Evolutionary conservation across 2,113 vertebrate species (phyloP).

Genomic region (Cepphus grylle): DNA sequence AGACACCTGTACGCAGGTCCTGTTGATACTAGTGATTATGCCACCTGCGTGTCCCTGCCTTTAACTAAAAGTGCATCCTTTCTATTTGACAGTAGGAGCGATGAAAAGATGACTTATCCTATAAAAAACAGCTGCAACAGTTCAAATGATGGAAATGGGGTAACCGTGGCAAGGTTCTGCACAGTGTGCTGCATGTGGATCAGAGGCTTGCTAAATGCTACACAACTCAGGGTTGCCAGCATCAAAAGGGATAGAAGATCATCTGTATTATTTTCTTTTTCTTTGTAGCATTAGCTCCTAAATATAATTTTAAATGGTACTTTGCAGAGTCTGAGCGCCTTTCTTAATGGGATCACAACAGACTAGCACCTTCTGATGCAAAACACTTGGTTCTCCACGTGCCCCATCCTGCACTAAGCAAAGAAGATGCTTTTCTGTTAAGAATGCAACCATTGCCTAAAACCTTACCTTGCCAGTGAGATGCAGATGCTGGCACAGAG

Average conservation of each 20-base stretch:
- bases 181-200: neutral
- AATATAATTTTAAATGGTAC: neutral
- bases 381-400: neutral
- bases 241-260: neutral
- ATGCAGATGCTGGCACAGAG: slow-evolving; percentile 84
- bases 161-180: neutral
- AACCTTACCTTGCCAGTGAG: slow-evolving; percentile 90
- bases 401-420: neutral
- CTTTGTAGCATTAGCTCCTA: neutral
- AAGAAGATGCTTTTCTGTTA: accelerated
- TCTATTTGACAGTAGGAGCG: neutral
- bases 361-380: neutral
- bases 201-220: neutral
- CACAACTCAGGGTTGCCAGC: neutral
- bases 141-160: neutral
- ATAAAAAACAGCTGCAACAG: neutral
- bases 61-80: neutral
- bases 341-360: neutral
- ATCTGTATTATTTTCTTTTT: neutral
- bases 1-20: neutral
- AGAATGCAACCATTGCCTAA: neutral
- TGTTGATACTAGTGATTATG: neutral
- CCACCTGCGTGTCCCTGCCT: neutral
- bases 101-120: neutral
- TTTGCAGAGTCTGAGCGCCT: neutral